phyloP scores from a whole-genome alignment of 1,140 invertebrate species.

The Hermatobates lingyangjiaoensis region DNA sequence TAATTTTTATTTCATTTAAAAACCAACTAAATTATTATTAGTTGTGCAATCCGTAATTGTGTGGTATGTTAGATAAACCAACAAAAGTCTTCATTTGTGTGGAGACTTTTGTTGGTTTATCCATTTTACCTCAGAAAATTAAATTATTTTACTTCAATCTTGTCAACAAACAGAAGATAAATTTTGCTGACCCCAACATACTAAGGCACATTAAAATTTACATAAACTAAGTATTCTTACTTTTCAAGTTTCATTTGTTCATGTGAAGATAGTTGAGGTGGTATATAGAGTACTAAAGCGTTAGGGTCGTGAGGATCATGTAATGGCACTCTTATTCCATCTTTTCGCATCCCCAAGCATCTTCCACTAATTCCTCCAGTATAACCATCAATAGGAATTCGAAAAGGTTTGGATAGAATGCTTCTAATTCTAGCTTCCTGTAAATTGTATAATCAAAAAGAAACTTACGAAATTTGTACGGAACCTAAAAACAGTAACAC shows the following conservation, averaged over 20 bases:
- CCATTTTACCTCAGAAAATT: no score
- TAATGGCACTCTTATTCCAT: slow-evolving; percentile 49
- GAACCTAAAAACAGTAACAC: neutral
- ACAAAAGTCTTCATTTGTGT: no score
- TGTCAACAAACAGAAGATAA: neutral
- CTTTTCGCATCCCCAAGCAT: slow-evolving; percentile 50
- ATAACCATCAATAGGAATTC: slow-evolving; percentile 88
- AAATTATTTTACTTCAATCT: slow-evolving; percentile 1
- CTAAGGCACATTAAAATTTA: no score
- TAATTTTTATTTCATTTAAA: neutral
- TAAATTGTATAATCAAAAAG: slow-evolving; percentile 8
- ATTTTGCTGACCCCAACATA: neutral
- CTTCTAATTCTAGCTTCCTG: slow-evolving; percentile 63
- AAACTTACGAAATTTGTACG: slow-evolving; percentile 3
- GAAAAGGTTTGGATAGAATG: slow-evolving; percentile 76
- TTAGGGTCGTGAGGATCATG: slow-evolving; percentile 89
- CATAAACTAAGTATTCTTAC: slow-evolving; percentile 25
- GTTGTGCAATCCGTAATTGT: no score
- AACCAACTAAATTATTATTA: no score
- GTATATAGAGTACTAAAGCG: slow-evolving; percentile 76
- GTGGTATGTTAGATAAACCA: no score
- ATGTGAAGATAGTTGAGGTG: slow-evolving; percentile 61
- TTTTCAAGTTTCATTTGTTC: slow-evolving; percentile 58
- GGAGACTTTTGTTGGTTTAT: no score
- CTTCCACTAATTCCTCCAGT: slow-evolving; percentile 39